A percentile compares a stretch with the other conserved stretches of the same genome.
phyloP scores from a whole-genome alignment of 2,113 vertebrate genomes.

The Lampris megalopsis region DNA sequence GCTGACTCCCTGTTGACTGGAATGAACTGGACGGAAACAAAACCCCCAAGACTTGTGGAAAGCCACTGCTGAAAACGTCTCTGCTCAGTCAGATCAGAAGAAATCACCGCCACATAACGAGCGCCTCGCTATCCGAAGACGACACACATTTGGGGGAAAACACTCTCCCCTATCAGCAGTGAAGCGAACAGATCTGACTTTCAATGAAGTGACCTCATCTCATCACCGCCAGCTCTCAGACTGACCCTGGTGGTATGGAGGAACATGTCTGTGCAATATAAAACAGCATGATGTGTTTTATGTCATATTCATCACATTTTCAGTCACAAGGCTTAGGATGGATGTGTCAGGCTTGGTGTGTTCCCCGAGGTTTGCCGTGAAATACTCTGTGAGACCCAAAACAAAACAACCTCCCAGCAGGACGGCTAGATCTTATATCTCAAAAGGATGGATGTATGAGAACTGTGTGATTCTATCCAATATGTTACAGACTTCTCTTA shows the following conservation, averaged over 20 bases:
- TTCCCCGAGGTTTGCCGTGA: neutral
- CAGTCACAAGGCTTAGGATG: neutral
- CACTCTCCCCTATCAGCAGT: neutral
- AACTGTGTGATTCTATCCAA: neutral
- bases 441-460: neutral
- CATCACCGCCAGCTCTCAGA: no score
- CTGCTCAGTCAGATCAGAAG: slow-evolving; percentile 20
- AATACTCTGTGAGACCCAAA: no score
- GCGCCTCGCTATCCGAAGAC: slow-evolving; percentile 28
- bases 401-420: neutral
- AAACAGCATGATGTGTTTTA: no score
- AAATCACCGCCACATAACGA: slow-evolving; percentile 21
- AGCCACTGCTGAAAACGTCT: slow-evolving; percentile 43
- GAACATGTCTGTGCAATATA: no score
- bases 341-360: neutral
- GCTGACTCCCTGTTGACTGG: slow-evolving; percentile 65
- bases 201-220: neutral
- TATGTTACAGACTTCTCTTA: neutral
- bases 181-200: slow-evolving; percentile 8
- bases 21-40: slow-evolving; percentile 49
- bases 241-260: no score
- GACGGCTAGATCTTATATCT: neutral
- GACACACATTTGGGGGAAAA: slow-evolving; percentile 1
- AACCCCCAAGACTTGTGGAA: slow-evolving; percentile 26
- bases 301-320: no score